Base-by-base conservation (phyloP, 2,113 vertebrate genomes). In the Recurvirostra avosetta region DNA sequence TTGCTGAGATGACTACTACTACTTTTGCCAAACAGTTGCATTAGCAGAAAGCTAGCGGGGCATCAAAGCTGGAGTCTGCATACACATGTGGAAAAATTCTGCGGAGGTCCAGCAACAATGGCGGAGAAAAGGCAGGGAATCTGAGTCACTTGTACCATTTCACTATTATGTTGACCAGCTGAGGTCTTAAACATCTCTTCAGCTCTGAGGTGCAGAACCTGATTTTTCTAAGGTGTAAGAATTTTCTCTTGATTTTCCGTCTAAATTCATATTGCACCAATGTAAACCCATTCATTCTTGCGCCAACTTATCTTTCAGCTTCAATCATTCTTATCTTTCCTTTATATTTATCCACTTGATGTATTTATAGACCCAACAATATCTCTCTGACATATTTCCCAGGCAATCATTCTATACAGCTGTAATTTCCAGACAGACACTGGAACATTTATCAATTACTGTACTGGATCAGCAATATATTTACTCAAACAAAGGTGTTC, bases 391-490 rank as follows among this genome's bases (percentile, higher is more conserved):
- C 81, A 43, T 50, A 77, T 47, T 88, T 90, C 72, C 56, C 55
- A 66, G 83, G 53, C 20, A 81, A 72, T 86, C 74, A 73, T 40
- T 86, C 77, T 47, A 72, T 36, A 77, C 9, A 50, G 50, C 43
- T 74, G 38, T 77, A 67, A 90, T 90, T 93, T 94, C 41, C 86
- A 93, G 70, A 88, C 71, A 62, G 55, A 59, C 38, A 21, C 2
- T 79, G 63, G 77, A 94, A 74, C 23, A 91, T 91, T 86, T 83
- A 59, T 92, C 91, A 94, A 59, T 90, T 94, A 94, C 34, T 59
- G 36, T 8, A 68, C 27, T 55, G 65, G 16, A 88, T 80, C 80
- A 83, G 82, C 66, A 74, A 72, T 72, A 77, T 26, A 80, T 86
- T 92, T 38, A 71, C 55, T 74, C 71, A 92, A 95, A 74, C 59